A percentile compares a stretch with the other conserved stretches of the same genome.
phyloP scores from a whole-genome alignment of 53 echinoderm and acorn worm genomes.

The Stichopus horrens region DNA sequence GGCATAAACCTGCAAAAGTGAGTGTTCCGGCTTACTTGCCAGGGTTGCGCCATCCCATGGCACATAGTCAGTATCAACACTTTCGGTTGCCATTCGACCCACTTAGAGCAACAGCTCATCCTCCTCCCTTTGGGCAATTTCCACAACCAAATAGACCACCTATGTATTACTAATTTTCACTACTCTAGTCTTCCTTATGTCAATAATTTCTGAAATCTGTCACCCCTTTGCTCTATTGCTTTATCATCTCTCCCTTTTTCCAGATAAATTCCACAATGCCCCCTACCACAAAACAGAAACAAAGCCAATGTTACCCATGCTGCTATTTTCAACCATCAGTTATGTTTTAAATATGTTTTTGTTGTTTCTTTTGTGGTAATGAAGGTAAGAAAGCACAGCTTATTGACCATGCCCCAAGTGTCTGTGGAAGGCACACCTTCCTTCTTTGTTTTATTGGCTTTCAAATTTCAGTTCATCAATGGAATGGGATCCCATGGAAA shows the following conservation, averaged over 20 bases:
- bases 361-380: too few relatives aligned
- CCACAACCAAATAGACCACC: slow-evolving; percentile 13
- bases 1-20: slow-evolving; percentile 92
- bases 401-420: too few relatives aligned
- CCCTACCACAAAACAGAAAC: not conserved
- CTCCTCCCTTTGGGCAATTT: slow-evolving; percentile 4
- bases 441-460: too few relatives aligned
- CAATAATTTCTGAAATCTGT: not conserved
- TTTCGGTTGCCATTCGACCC: slow-evolving; percentile 18
- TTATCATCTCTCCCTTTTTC: not conserved
- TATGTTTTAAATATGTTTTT: too few relatives aligned
- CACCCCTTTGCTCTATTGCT: not conserved
- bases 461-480: too few relatives aligned
- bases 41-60: slow-evolving; percentile 52
- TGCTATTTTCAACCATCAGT: too few relatives aligned
- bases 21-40: slow-evolving; percentile 65
- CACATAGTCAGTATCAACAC: not conserved
- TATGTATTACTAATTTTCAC: slow-evolving; percentile 7
- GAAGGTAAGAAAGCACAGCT: too few relatives aligned
- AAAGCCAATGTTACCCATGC: not conserved
- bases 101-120: not conserved
- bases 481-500: too few relatives aligned
- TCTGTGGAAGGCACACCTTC: too few relatives aligned
- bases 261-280: not conserved
- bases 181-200: not conserved